A percentile compares a stretch with the other conserved stretches of the same genome.
These are phyloP conservation scores for Machaerirhynchus nigripectus DNA, from an alignment of 2,113 vertebrate species.

Conservation along the genomic window DNA sequence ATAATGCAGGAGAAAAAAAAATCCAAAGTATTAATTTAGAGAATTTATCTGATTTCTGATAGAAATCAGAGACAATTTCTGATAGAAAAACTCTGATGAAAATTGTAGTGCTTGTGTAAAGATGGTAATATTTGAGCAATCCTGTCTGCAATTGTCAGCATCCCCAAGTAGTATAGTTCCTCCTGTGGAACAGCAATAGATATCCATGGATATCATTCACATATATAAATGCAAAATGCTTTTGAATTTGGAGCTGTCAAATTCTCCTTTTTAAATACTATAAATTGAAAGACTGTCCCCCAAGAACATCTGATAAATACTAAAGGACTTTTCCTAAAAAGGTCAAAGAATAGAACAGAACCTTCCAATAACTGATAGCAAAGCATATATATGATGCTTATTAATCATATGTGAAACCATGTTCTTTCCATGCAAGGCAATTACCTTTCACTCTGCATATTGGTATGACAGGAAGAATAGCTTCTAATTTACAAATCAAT, in stretches of 20 bases:
- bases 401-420: not conserved
- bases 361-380: not conserved
- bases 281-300: not conserved
- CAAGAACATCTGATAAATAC: not conserved
- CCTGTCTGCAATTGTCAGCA: not conserved
- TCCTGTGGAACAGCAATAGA: not conserved
- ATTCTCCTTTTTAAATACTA: not conserved
- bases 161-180: not conserved
- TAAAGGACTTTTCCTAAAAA: not conserved
- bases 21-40: not conserved
- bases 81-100: not conserved
- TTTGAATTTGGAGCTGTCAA: not conserved
- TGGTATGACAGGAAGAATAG: not conserved
- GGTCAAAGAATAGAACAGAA: not conserved
- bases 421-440: not conserved
- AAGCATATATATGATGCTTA: not conserved
- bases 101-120: not conserved
- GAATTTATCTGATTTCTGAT: not conserved
- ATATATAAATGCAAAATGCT: not conserved
- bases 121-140: not conserved
- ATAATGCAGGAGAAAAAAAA: not conserved
- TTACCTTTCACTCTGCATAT: not conserved
- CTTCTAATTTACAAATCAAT: not conserved
- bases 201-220: not conserved
- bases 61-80: too few species aligned